Percentiles rank a stretch among this genome's conserved stretches.
phyloP scores from a whole-genome alignment of 2,888 invertebrate species.

The Tholera decimalis region DNA sequence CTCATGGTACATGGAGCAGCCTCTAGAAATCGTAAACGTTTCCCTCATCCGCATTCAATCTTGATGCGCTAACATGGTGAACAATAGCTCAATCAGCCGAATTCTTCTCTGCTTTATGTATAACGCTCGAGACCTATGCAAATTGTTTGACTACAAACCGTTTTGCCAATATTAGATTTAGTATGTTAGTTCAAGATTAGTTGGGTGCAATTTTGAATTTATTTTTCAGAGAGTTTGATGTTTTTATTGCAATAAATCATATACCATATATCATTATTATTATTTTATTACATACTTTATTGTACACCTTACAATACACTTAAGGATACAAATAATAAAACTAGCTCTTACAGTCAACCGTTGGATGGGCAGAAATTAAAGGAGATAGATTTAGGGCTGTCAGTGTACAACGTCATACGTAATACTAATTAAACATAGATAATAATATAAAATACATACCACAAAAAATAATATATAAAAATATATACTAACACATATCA shows the following conservation, averaged over 20 bases:
- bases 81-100: conserved; percentile 62
- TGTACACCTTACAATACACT: no score
- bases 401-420: no score
- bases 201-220: neutral
- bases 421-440: no score
- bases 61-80: conserved; percentile 55
- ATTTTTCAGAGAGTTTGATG: neutral
- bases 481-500: no score
- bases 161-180: conserved; percentile 32
- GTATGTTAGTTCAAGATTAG: conserved; percentile 18
- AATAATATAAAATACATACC: no score
- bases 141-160: conserved; percentile 46
- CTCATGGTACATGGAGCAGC: neutral
- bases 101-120: conserved; percentile 45
- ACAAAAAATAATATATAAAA: no score
- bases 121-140: conserved; percentile 44
- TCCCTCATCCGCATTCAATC: conserved; percentile 50
- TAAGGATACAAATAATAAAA: no score
- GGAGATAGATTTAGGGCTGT: no score
- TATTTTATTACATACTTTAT: no score
- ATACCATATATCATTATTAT: neutral
- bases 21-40: conserved; percentile 10
- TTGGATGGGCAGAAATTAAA: no score
- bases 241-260: neutral
- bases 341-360: no score